Base-by-base conservation (phyloP, 2,888 invertebrate genomes). In the Dexiosoma caninum region DNA sequence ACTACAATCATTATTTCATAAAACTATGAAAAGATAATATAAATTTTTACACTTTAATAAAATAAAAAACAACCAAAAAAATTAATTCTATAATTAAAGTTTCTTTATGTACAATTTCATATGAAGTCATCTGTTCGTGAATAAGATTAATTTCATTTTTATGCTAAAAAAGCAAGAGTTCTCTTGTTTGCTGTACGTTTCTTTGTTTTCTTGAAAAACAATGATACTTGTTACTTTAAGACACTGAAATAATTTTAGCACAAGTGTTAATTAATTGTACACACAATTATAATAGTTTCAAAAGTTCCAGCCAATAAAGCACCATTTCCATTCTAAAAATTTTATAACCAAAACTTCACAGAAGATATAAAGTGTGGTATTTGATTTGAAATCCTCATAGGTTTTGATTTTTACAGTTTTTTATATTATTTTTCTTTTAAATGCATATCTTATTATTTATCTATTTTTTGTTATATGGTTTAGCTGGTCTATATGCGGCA, bases 181-280 rank as follows among this genome's bases (percentile, higher is more conserved):
- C 37, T n/a, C 35, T 32, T 55, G 4, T 4, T 37, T 21, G 3
- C 55, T 23, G n/a, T 12, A 35, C 14, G 12, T 35, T 44, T 10
- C 32, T 57, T 49, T 14, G 12, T 59, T 35, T 32, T 32, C 42
- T 51, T 42, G n/a, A 46, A 46, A 23, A 49, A 40, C 23, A 66
- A 66, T 32, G 37, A 30, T 40, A 49, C 37, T 35, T 57, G 66
- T 57, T 75, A 59, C 14, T 66, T 75, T 37, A 72, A 55, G 23
- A 72, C 35, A 64, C 53, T 55, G 23, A 46, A 21, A n/a, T n/a
- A n/a, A 6, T 37, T 23, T 57, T 0, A 74, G 53, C 42, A 37
- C 23, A 57, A 55, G 74, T 57, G 74, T 21, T 74, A 74, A 74
- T 74, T 64, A 74, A 46, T 74, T 66, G 3, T 37, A 66, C 57